Evolutionary conservation across 1,140 invertebrate species (phyloP), one percentile per base, ranked within the genome.

Genomic region (Lamellibrachia luymesi): DNA sequence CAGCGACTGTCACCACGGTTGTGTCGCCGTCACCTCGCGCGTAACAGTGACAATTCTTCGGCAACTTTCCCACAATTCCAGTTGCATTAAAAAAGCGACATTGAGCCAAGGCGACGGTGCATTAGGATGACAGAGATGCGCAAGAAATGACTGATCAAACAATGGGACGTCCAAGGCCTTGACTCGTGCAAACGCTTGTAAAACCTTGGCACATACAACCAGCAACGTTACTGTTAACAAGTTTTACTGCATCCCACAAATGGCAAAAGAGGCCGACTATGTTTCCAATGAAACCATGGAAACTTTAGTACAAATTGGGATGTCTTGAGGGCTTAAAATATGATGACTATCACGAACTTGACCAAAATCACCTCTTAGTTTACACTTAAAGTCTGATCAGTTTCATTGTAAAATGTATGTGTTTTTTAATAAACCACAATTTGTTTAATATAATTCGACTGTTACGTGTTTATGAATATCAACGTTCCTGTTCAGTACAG

Each of bases 51-150:
- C 64, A 80, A 80, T 80, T 80, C 64, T 22, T 22, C 64, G 64
- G 64, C 64, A 80, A 80, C 64, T 80, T 80, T 80, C 64, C 64
- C 64, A 80, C 64, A 80, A 80, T 80, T 80, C 64, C 64, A 17
- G 64, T 22, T 80, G 64, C 64, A 80, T 80, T 80, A 80, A 80
- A 80, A 80, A 80, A 80, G 64, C 64, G 64, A 80, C 64, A 80
- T 22, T 17, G 64, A 22, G 64, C 13, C 64, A 80, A 80, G 64
- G 64, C 17, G 17, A 22, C 64, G 5, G 64, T 22, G 17, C 64
- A 22, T 80, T 22, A 10, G 64, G 25, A 10, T 80, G 64, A 80
- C 10, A 8, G 7, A 80, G 6, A 80, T 22, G 64, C 13, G 64
- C 64, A 80, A 80, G 64, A 80, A 80, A 80, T 80, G 64, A 80